Conservation (phyloP, 2,113 vertebrate species). For the Trichomycterus rosablanca region DNA sequence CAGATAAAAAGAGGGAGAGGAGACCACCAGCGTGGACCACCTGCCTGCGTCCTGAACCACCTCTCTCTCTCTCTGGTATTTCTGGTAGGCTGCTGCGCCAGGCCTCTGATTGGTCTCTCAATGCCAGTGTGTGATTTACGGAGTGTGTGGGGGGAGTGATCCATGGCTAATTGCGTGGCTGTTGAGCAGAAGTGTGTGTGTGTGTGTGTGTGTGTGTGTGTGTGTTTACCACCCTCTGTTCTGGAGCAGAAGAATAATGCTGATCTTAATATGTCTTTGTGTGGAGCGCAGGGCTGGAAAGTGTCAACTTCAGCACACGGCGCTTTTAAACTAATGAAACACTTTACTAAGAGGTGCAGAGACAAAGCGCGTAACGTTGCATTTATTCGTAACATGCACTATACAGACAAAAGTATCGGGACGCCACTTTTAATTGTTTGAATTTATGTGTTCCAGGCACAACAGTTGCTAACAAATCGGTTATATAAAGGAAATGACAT, state of each 20-base stretch:
- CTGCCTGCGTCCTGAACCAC: slow-evolving; percentile 60
- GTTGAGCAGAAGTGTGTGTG: slow-evolving; percentile 26
- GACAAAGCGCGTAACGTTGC: slow-evolving; percentile 46
- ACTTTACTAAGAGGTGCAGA: slow-evolving; percentile 54
- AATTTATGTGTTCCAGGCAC: too few species aligned
- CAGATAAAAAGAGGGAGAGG: slow-evolving; percentile 13
- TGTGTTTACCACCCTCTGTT: slow-evolving; percentile 35
- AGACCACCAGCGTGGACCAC: slow-evolving; percentile 73
- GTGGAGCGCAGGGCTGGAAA: slow-evolving; percentile 39
- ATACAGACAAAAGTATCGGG: background rate
- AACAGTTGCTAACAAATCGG: too few species aligned
- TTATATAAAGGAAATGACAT: too few species aligned
- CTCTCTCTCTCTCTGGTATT: slow-evolving; percentile 53
- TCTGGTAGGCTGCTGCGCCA: slow-evolving; percentile 47
- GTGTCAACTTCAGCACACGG: slow-evolving; percentile 53
- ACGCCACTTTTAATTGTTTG: too few species aligned
- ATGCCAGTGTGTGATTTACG: slow-evolving; percentile 63
- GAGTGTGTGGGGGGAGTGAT: slow-evolving; percentile 66
- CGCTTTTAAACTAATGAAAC: slow-evolving; percentile 67
- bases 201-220: slow-evolving; percentile 26
- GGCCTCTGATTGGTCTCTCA: slow-evolving; percentile 47
- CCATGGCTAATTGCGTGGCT: slow-evolving; percentile 54
- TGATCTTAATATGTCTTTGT: slow-evolving; percentile 49
- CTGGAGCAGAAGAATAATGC: slow-evolving; percentile 46
- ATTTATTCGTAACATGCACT: slow-evolving; percentile 1